Conservation (phyloP, 2,888 invertebrate genomes). For the Morpho helenor region DNA sequence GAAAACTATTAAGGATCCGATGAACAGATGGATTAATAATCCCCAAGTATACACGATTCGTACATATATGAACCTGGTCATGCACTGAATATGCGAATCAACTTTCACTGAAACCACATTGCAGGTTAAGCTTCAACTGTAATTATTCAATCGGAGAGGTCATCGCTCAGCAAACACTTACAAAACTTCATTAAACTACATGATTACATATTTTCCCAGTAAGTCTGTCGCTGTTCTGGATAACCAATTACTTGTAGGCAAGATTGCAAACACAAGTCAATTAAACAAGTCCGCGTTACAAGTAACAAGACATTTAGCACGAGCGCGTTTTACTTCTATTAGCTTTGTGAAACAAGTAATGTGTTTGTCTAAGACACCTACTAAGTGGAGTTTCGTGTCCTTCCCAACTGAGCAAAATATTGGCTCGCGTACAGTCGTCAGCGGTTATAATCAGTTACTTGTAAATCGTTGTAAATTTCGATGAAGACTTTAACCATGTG, state of each 20-base stretch:
- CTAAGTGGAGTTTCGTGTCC: constrained; percentile 46
- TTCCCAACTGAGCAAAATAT: constrained; percentile 49
- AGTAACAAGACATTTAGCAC: constrained; percentile 19
- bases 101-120: too few species aligned
- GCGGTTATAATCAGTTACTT: background rate
- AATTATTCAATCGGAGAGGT: too few species aligned
- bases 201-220: background rate
- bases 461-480: too few species aligned
- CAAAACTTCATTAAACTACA: too few species aligned
- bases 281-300: constrained; percentile 5
- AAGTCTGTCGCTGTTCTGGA: background rate
- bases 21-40: too few species aligned
- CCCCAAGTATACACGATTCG: too few species aligned
- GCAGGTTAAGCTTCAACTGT: too few species aligned
- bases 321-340: constrained; percentile 12
- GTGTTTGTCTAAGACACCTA: constrained; percentile 14
- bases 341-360: constrained; percentile 20
- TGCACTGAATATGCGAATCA: too few species aligned
- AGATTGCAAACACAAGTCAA: constrained; percentile 1
- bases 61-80: too few species aligned
- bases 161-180: too few species aligned
- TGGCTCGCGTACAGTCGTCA: constrained; percentile 23
- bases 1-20: too few species aligned
- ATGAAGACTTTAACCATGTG: too few species aligned
- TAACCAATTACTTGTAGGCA: background rate